Evolutionary conservation across 2,797 vertebrate genomes (phyloP), one percentile per base, ranked within the genome.

Genomic region (Onychomys arenicola): DNA sequence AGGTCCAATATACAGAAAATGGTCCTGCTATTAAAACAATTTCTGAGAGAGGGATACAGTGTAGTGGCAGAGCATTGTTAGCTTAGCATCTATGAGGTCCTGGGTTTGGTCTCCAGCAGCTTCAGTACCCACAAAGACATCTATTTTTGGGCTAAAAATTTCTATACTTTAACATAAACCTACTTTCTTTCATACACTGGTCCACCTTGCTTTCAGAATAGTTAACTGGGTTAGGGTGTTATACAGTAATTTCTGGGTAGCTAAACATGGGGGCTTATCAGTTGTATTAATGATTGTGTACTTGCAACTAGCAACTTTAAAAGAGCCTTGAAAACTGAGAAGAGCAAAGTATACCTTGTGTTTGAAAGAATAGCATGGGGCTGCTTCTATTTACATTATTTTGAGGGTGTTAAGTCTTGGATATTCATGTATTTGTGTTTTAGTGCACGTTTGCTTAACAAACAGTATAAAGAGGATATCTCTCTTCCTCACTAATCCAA

Each of bases 361-460:
- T 27, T 84, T 94, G 52, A 25, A 43, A 78, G 59, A 63, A 49
- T 77, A 86, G 27, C 43, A 57, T 75, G 40, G 92, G 75, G 46
- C 49, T 92, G 23, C 25, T 90, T 19, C 81, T 86, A 21, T 40
- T 71, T 90, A 82, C 29, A 21, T 82, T 80, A 84, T 76, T 96
- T 82, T 81, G 59, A 92, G 84, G 59, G 52, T 65, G 87, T 34
- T 32, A 25, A 75, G 59, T 80, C 29, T 83, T 57, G 46, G 16
- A 19, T 71, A 69, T 91, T 86, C 37, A 59, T 43, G 43, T 46
- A 73, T 84, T 92, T 81, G 25, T 27, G 37, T 91, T 96, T 96
- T 96, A 57, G 65, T 95, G 37, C 16, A 0, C 91, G 37, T 91
- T 96, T 96, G 55, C 37, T 43, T 95, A 95, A n/a, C 61, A 55